Percentiles rank a stretch among this genome's conserved stretches.
phyloP scores from a whole-genome alignment of 2,888 invertebrate genomes.

The Parapristionchus giblindavisi region DNA sequence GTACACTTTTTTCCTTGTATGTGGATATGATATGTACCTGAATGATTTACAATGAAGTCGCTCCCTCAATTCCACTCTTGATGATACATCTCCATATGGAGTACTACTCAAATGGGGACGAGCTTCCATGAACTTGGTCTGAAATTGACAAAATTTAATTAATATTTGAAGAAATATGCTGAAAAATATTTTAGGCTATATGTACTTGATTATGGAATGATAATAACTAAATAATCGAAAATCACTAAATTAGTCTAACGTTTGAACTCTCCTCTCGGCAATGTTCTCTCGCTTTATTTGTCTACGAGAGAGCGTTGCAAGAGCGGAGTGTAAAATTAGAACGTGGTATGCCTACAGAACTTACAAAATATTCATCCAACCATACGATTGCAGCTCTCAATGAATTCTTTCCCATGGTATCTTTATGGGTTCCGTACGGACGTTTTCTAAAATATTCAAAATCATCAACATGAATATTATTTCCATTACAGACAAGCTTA shows the following conservation, averaged over 20 bases:
- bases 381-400: conserved; percentile 91
- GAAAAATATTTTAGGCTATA: not conserved
- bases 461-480: not conserved
- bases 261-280: too few relatives aligned
- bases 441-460: conserved; percentile 71
- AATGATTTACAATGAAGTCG: conserved; percentile 91
- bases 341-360: too few relatives aligned
- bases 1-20: too few relatives aligned
- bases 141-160: conserved; percentile 63
- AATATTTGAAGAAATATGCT: too few relatives aligned
- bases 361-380: conserved; percentile 91
- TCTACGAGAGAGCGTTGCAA: too few relatives aligned
- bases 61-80: conserved; percentile 82
- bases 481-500: not conserved
- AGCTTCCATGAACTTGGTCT: conserved; percentile 75
- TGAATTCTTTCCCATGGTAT: conserved; percentile 90
- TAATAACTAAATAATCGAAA: not conserved
- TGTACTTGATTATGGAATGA: not conserved
- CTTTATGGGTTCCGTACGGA: conserved; percentile 84
- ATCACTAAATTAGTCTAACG: too few relatives aligned
- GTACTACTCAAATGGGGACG: conserved; percentile 50
- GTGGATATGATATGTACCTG: too few relatives aligned
- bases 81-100: conserved; percentile 89
- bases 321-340: too few relatives aligned
- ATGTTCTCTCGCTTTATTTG: too few relatives aligned